Evolutionary conservation across 2,888 invertebrate genomes (phyloP).

Genomic region (Diarsia dahlii): DNA sequence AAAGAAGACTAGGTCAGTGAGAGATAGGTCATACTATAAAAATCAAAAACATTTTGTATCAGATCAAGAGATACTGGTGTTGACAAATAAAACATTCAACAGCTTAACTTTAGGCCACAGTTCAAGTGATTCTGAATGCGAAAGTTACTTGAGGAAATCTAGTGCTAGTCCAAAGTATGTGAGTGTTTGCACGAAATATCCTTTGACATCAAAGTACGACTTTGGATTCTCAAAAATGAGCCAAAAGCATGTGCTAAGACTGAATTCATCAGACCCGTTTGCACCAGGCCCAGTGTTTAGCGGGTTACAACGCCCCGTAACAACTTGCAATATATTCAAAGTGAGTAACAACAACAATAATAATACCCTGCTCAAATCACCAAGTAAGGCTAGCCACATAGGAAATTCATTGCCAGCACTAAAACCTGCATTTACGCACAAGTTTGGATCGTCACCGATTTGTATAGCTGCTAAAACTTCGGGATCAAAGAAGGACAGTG

Average conservation of each 20-base stretch:
- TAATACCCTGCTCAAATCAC: slow-evolving; percentile 84
- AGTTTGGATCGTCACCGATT: slow-evolving; percentile 87
- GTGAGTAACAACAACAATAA: slow-evolving; percentile 87
- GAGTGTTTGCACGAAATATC: slow-evolving; percentile 87
- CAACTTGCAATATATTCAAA: slow-evolving; percentile 87
- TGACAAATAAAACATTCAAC: slow-evolving; percentile 89
- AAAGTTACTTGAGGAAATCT: slow-evolving; percentile 84
- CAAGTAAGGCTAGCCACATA: slow-evolving; percentile 78
- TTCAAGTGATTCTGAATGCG: slow-evolving; percentile 89
- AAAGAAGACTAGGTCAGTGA: slow-evolving; percentile 88
- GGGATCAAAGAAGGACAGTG: slow-evolving; percentile 80
- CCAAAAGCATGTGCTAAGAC: slow-evolving; percentile 80
- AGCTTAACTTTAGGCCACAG: slow-evolving; percentile 91
- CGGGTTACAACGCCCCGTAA: slow-evolving; percentile 85
- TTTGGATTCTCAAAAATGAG: slow-evolving; percentile 84
- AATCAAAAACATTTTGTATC: slow-evolving; percentile 90
- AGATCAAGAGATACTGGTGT: slow-evolving; percentile 91
- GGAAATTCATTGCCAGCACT: slow-evolving; percentile 82
- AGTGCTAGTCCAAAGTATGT: slow-evolving; percentile 86
- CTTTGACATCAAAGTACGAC: slow-evolving; percentile 82
- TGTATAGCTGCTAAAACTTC: slow-evolving; percentile 75
- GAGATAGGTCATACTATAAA: slow-evolving; percentile 89
- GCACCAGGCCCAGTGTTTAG: slow-evolving; percentile 89
- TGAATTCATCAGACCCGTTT: slow-evolving; percentile 86
- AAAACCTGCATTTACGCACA: slow-evolving; percentile 86